phyloP scores from a whole-genome alignment of 2,797 vertebrate species.

The Halcyon chelicuti region DNA sequence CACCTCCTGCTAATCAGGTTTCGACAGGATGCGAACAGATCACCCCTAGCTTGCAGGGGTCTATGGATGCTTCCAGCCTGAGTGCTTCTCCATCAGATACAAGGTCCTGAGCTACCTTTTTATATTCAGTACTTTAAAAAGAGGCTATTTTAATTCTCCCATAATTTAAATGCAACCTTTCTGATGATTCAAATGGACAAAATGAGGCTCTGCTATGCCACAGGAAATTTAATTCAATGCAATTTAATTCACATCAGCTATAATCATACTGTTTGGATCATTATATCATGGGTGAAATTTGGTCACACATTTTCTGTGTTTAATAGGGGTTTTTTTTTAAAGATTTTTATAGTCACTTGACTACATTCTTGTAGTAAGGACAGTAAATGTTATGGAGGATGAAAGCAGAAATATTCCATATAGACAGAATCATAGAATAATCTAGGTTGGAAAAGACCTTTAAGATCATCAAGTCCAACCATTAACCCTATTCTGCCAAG shows the following conservation, averaged over 20 bases:
- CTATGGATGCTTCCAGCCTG: slow-evolving; percentile 80
- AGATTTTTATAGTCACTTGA: neutral
- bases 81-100: slow-evolving; percentile 84
- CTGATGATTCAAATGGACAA: neutral
- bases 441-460: too few relatives aligned
- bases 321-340: neutral
- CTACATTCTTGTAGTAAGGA: neutral
- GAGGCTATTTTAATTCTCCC: neutral
- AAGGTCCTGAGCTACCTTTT: slow-evolving; percentile 85
- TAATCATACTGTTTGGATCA: neutral
- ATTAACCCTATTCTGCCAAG: too few relatives aligned
- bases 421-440: too few relatives aligned
- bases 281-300: neutral
- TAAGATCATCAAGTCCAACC: too few relatives aligned
- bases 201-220: neutral
- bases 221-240: rapidly evolving
- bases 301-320: neutral
- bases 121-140: neutral
- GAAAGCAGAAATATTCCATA: neutral
- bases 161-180: neutral
- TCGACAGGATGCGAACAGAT: slow-evolving; percentile 75
- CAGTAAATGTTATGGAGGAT: neutral
- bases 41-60: slow-evolving; percentile 77
- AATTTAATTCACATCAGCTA: neutral
- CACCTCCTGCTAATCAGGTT: slow-evolving; percentile 76